Base-by-base conservation (phyloP, 2,888 invertebrate species). In the Heliothis peltigera region DNA sequence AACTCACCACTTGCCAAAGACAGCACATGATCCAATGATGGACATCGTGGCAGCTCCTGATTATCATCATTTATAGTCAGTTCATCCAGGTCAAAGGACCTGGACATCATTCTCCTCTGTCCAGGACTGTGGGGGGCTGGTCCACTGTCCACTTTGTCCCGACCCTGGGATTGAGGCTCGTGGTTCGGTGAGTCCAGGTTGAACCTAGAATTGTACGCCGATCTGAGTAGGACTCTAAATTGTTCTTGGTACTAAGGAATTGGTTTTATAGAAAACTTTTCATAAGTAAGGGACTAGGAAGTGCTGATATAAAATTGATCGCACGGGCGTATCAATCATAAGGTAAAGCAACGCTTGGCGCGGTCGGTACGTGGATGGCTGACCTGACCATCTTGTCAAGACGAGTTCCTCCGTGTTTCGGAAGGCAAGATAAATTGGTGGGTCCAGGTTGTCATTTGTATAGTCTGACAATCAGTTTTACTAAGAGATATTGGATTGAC, bases 1-100 rank as follows among this genome's bases (percentile, higher is more conserved):
- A 32, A 32, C 77, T 65, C 75, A 92, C 93, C 93, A 47, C 86
- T 80, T 35, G 89, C 87, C 12, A 90, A 67, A 0, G 89, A 83
- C 15, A 94, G 83, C 8, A 95, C 86, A 69, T 94, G 93, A 62
- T 95, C 95, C 1, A 94, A 90, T 0, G 95, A 94, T 0, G 95
- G 92, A 57, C 94, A 95, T 4, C 94, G 70, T 0, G 92, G 92
- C 17, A 92, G 90, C 17, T 88, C 85, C 0, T 85, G 76, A 5
- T 75, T 83, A 15, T 75, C 61, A 25, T 89, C 89, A 17, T 69
- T 80, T 1, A 89, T 80, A 0, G 88, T 87, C 60, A 92, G 80
- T 62, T 92, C 92, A 53, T 94, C 93, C 65, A 93, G 78, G 62
- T 94, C 93, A 70, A 94, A 94, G 5, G 93, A 94, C 15, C 94